Evolutionary conservation across 2,888 invertebrate genomes (phyloP), one percentile per base, ranked within the genome.

Genomic region (Calephelis perditalis): DNA sequence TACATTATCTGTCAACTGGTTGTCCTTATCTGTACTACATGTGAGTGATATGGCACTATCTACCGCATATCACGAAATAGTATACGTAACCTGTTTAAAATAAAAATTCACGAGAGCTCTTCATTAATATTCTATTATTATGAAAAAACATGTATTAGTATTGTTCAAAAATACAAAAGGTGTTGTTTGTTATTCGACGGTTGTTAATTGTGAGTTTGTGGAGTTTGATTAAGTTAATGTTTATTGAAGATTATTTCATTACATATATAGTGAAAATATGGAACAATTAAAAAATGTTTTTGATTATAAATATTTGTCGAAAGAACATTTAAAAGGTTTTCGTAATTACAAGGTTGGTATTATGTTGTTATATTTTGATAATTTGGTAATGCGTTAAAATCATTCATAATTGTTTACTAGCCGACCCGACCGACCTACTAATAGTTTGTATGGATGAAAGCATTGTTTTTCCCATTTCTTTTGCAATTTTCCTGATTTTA

Each of bases 251-350:
- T 15, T 15, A 15, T 15, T 15, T 15, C 1, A 15, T 15, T 15
- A 15, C 15, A 15, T 15, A 7, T 40, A 40, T 40, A 40, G 6
- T 40, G 40, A 40, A 40, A 40, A 40, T 40, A 47, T 47, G 12
- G 47, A 47, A 8, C 6, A 47, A 8, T 15, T 47, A 46, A 43
- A 15, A 9, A 76, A 70, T 60, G 79, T 88, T 76, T 84, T 94
- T 77, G 91, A 94, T 72, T 92, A 92, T 70, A 93, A 95, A 77
- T 98, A 98, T 90, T 92, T 99, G 70, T 93, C 93, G 37, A 91
- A 93, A 70, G 94, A 95, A 71, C 96, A 98, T 78, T 92, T 99
- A 60, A 92, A 93, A 78, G 98, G 98, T 72, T 98, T 99, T 82
- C 96, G 97, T 82, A 95, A 95, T 76, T 98, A 98, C 81, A 98